Evolutionary conservation across 2,888 invertebrate genomes (phyloP), one percentile per base, ranked within the genome.

Genomic region (Teinopalpus imperialis): DNA sequence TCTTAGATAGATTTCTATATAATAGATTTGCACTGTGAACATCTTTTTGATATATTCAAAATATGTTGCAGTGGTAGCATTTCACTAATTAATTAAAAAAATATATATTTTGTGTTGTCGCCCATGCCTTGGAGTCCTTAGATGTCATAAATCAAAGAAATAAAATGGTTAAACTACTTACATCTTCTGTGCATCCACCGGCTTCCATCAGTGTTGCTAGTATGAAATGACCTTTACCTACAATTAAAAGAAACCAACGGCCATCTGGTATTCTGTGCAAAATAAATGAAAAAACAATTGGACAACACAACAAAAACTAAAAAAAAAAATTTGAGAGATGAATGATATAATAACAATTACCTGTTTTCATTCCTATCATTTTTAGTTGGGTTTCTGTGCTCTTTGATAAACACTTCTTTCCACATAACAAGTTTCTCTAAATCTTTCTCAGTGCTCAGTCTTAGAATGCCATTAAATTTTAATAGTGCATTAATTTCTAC

Each of bases 401-500:
- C 87, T 64, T 77, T 63, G 14, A 93, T 92, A 72, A 89, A 94
- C 10, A 95, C 93, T 80, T 94, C 93, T 62, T 91, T 92, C 95
- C 96, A 96, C 21, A 94, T 77, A 6, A 95, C 92, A 39, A 96
- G 77, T 53, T 93, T 93, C 13, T 93, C 92, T 0, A 95, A 85
- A 20, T 92, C 91, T 58, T 93, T 93, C 0, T 90, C 90, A 36
- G 85, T 82, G 7, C 93, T 91, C 10, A 95, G 79, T 64, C 92
- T 91, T 23, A 96, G 86, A 39, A 97, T 81, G 2, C 95, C 95
- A 62, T 94, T 93, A 52, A 94, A 90, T 53, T 93, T 91, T 44
- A 96, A 89, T 72, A 93, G 95, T 10, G 93, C 90, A 68, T 95
- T 92, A 1, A 97, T 90, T 66, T 95, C 94, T 30, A 92, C 88